Percentiles rank a stretch among this genome's conserved stretches.
phyloP scores from a whole-genome alignment of 1,140 invertebrate species.

The Carposina sasakii region DNA sequence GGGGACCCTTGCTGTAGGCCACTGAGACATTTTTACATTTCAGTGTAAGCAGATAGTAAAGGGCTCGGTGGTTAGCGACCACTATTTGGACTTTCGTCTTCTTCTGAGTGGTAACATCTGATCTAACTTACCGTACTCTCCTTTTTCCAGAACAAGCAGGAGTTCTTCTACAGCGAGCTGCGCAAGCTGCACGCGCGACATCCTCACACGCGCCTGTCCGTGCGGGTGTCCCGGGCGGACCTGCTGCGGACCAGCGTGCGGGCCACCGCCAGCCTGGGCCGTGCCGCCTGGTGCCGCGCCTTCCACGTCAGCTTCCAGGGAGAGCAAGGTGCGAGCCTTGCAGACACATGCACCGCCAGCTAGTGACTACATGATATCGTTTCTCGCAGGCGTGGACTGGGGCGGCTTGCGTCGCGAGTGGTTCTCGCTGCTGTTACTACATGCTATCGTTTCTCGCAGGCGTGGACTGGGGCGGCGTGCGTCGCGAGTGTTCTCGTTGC shows the following conservation, averaged over 20 bases:
- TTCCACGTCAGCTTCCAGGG: slow-evolving; percentile 94
- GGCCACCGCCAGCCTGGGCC: slow-evolving; percentile 84
- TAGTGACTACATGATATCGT: neutral
- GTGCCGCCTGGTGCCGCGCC: slow-evolving; percentile 92
- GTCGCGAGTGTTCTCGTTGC: slow-evolving; percentile 94
- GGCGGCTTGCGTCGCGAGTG: slow-evolving; percentile 93
- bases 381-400: slow-evolving; percentile 87
- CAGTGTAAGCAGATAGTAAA: no score
- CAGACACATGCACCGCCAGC: neutral
- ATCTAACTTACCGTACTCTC: no score
- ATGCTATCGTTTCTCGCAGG: slow-evolving; percentile 77
- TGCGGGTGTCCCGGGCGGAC: slow-evolving; percentile 87
- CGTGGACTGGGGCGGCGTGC: slow-evolving; percentile 94
- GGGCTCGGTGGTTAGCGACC: no score
- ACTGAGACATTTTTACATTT: no score
- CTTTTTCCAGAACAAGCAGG: slow-evolving; percentile 85
- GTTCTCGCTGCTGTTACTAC: slow-evolving; percentile 93
- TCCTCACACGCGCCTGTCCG: slow-evolving; percentile 86
- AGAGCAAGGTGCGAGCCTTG: slow-evolving; percentile 82
- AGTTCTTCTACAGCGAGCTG: slow-evolving; percentile 95
- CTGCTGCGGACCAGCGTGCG: slow-evolving; percentile 89
- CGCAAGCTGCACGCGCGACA: slow-evolving; percentile 88
- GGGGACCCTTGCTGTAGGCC: no score
- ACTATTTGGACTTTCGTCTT: no score
- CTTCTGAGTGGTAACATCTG: no score